Base-by-base conservation (phyloP, 2,113 vertebrate species). In the Beaufortia kweichowensis region DNA sequence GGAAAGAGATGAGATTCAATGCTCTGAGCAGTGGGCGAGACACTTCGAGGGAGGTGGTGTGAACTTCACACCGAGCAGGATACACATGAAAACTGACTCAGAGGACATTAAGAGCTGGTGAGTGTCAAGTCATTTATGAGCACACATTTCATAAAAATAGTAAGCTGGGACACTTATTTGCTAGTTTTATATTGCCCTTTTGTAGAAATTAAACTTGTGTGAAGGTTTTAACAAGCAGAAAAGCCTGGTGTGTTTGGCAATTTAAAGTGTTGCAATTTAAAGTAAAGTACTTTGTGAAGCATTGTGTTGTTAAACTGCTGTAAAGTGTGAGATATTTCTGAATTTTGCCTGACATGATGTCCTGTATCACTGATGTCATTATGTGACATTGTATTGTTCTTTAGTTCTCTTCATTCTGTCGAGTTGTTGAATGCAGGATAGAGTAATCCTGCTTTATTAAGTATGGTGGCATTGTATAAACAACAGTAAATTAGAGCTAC, bases 31-130 rank as follows among this genome's bases (percentile, higher is more conserved):
- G 60, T 55, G 23, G 46, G 60, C 8, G 59, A 68, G 55, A 68
- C 24, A 19, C 75, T 76, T 28, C 29, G 55, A 61, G 63, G 26
- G 43, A 65, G 43, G 39, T 61, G 57, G 62, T 68, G 75, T 61
- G 35, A 69, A n/a, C 10, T 39, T 61, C 39, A 31, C 35, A 70
- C 12, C 19, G 50, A 68, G 9, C 66, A 43, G 63, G 53, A 65
- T 23, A 56, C 31, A 43, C 33, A 39, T 66, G 64, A 26, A 67
- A 67, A 76, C 59, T 59, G 28, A 70, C 56, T 70, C 41, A 7
- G 39, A 69, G 57, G 43, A 71, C 76, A 41, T 60, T 74, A 46
- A 29, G 6, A 61, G 57, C 70, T 46, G 70, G 70, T 74, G 70
- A 74, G 70, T 74, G 28, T 74, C 53, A 28, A 11, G 19, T 71